Evolutionary conservation across 2,113 vertebrate species (phyloP).

Genomic region (Fulmarus glacialis): DNA sequence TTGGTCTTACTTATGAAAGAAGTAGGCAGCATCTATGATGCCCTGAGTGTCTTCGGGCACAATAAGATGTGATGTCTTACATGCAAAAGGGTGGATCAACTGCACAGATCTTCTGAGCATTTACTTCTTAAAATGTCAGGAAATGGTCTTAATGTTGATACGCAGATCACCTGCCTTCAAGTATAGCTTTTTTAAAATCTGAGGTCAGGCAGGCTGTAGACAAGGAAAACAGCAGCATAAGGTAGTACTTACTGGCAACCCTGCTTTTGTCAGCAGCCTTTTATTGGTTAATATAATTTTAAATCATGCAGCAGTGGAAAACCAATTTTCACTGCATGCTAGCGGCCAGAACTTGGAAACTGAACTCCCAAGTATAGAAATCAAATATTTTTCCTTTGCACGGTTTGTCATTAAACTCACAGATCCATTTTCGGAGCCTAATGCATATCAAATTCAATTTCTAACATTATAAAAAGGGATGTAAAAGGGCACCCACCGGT

Average conservation of each 20-base stretch:
- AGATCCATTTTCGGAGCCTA: background rate
- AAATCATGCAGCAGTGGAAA: background rate
- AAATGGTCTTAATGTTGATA: background rate
- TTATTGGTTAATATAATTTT: slow-evolving; percentile 13
- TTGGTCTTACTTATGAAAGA: background rate
- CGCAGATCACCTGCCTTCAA: background rate
- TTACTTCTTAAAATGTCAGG: background rate
- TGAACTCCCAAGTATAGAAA: background rate
- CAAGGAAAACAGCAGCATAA: background rate
- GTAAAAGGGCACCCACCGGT: background rate
- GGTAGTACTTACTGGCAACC: background rate
- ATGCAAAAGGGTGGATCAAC: background rate
- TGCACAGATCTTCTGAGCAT: background rate
- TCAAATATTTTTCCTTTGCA: background rate
- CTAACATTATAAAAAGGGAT: background rate
- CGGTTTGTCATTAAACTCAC: background rate
- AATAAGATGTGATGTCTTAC: background rate
- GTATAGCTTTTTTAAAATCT: background rate
- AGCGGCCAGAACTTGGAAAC: background rate
- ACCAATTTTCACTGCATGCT: background rate
- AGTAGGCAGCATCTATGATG: background rate
- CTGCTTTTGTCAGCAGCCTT: background rate
- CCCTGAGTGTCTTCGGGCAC: background rate
- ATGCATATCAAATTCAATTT: background rate
- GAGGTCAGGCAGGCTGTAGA: background rate